Conservation (phyloP, 2,797 vertebrate genomes). For the Bovichtus variegatus region DNA sequence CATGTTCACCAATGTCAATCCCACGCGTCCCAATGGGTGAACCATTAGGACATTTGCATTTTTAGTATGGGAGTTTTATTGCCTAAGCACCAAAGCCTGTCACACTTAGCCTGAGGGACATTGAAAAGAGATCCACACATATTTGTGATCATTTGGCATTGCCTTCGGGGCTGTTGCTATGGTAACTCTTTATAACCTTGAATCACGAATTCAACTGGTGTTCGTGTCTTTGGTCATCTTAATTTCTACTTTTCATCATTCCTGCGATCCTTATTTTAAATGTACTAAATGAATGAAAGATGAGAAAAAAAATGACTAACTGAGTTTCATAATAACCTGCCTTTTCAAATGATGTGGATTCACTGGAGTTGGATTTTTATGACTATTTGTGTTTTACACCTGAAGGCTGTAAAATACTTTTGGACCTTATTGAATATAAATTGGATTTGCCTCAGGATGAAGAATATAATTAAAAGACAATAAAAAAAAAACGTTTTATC, state of each 20-base stretch:
- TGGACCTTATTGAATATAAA: conserved; percentile 59
- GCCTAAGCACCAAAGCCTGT: conserved; percentile 44
- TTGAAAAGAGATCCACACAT: conserved; percentile 44
- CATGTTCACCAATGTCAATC: conserved; percentile 61
- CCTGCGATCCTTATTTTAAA: conserved; percentile 27
- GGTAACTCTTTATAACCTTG: conserved; percentile 28
- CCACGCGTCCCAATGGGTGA: conserved; percentile 36
- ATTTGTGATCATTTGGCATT: conserved; percentile 53
- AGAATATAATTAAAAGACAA: conserved; percentile 73
- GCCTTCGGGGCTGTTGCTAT: conserved; percentile 44
- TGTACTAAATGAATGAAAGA: conserved; percentile 29
- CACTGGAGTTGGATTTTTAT: conserved; percentile 18
- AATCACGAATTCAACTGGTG: conserved; percentile 6
- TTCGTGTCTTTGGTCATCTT: conserved; percentile 27
- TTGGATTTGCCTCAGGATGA: conserved; percentile 67
- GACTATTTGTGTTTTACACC: conserved; percentile 34
- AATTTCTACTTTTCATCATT: conserved; percentile 41
- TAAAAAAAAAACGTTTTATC: conserved; percentile 59
- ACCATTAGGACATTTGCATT: conserved; percentile 55
- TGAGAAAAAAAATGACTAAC: conserved; percentile 5
- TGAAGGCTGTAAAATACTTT: conserved; percentile 57
- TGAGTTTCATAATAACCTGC: conserved; percentile 19
- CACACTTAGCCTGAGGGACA: conserved; percentile 39
- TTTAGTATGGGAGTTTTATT: conserved; percentile 28
- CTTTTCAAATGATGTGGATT: conserved; percentile 19